Evolutionary conservation across 2,113 vertebrate genomes (phyloP).

Genomic region (Hydropotes inermis): DNA sequence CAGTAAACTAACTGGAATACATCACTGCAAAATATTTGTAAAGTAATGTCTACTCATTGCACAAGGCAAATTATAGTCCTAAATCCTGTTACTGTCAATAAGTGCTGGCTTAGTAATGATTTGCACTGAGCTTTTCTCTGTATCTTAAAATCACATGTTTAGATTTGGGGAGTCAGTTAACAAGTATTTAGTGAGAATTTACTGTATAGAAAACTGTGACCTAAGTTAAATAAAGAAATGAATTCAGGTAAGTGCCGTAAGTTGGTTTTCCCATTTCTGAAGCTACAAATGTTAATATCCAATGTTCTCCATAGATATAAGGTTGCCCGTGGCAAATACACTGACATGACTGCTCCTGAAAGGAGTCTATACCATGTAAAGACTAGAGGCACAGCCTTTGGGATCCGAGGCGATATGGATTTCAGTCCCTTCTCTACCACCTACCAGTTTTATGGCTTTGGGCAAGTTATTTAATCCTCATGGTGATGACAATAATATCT

Average conservation of each 20-base stretch:
- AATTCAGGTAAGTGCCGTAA: background rate
- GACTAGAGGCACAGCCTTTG: background rate
- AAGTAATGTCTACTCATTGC: background rate
- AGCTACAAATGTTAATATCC: background rate
- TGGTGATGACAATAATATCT: background rate
- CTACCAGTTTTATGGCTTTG: background rate
- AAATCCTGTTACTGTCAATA: background rate
- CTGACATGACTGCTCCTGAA: background rate
- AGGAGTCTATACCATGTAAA: background rate
- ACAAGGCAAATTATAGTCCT: background rate
- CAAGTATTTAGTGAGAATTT: background rate
- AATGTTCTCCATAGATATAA: background rate
- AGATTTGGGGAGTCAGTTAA: background rate
- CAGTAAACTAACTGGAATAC: background rate
- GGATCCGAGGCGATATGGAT: background rate
- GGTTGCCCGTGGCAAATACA: too few species aligned
- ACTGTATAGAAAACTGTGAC: background rate
- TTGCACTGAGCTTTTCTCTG: background rate
- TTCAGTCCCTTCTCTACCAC: background rate
- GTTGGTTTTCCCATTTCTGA: background rate
- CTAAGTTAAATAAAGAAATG: background rate
- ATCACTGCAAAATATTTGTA: background rate
- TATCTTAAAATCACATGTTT: background rate
- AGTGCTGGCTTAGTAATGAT: background rate
- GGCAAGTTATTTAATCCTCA: background rate